These are phyloP conservation scores for Eleginops maclovinus DNA, from an alignment of 2,113 vertebrate genomes.

Conservation along the genomic window DNA sequence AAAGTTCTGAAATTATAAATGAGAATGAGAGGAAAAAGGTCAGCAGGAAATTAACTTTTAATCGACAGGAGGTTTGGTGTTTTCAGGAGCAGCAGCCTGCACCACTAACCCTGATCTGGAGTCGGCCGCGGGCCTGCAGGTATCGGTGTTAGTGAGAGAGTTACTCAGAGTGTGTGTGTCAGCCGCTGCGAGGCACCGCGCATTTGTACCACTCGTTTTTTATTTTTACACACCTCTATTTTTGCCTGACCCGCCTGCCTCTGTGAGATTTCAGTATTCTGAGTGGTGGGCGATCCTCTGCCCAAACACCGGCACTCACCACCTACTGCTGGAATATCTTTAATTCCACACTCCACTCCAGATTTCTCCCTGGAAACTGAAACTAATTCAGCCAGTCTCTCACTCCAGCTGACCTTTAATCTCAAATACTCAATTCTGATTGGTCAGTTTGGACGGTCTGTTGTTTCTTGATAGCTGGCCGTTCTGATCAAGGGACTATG, in stretches of 20 bases:
- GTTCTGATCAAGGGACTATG: too few relatives aligned
- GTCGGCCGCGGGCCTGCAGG: conserved; percentile 7
- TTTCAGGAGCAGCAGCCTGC: neutral
- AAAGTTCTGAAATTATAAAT: conserved; percentile 14
- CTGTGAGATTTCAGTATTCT: neutral
- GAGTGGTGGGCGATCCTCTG: neutral
- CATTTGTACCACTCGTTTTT: conserved; percentile 1
- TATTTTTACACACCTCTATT: conserved; percentile 35
- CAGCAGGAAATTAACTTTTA: conserved; percentile 34
- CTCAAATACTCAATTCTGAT: too few relatives aligned
- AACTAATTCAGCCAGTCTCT: too few relatives aligned
- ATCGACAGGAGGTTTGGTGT: neutral
- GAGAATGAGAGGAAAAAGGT: conserved; percentile 26
- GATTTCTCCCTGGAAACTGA: too few relatives aligned
- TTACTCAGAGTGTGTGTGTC: conserved; percentile 10
- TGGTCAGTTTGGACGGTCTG: too few relatives aligned
- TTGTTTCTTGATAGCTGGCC: too few relatives aligned
- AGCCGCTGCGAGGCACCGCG: conserved; percentile 28
- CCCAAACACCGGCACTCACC: neutral
- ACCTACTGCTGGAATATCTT: neutral
- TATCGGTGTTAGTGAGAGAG: neutral
- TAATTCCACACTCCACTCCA: too few relatives aligned
- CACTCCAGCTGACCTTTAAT: too few relatives aligned
- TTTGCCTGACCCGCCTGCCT: conserved; percentile 17
- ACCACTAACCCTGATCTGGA: conserved; percentile 11